A percentile compares a stretch with the other conserved stretches of the same genome.
phyloP scores from a whole-genome alignment of 2,113 vertebrate genomes.

The Eupsittula cactorum region DNA sequence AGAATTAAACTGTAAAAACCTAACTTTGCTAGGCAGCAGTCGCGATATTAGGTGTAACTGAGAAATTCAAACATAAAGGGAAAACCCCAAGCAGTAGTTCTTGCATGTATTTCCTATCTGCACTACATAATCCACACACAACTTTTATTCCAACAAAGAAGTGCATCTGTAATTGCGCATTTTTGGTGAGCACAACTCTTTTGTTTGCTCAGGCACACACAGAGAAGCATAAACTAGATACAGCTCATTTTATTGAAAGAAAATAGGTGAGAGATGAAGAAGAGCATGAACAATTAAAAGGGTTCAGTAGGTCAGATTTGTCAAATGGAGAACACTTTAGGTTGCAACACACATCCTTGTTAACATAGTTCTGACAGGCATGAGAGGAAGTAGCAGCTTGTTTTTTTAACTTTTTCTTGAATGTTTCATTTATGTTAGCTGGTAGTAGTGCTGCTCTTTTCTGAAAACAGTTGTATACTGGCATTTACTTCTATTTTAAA shows the following conservation, averaged over 20 bases:
- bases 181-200: neutral
- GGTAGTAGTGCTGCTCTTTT: neutral
- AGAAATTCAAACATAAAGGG: neutral
- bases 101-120: neutral
- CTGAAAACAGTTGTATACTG: neutral
- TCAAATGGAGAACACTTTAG: neutral
- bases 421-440: neutral
- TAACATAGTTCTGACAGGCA: neutral
- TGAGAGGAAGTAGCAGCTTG: neutral
- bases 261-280: neutral
- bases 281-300: neutral
- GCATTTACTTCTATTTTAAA: neutral
- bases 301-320: neutral
- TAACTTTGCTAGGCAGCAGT: neutral
- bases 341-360: neutral
- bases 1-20: neutral
- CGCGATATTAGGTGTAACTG: neutral
- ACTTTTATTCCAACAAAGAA: neutral
- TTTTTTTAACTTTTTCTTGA: neutral
- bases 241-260: neutral
- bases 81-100: neutral
- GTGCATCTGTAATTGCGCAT: neutral
- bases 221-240: neutral
- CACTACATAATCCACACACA: rapidly evolving
- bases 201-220: neutral